Evolutionary conservation across 2,888 invertebrate species (phyloP), one percentile per base, ranked within the genome.

Genomic region (Rhagium mordax): DNA sequence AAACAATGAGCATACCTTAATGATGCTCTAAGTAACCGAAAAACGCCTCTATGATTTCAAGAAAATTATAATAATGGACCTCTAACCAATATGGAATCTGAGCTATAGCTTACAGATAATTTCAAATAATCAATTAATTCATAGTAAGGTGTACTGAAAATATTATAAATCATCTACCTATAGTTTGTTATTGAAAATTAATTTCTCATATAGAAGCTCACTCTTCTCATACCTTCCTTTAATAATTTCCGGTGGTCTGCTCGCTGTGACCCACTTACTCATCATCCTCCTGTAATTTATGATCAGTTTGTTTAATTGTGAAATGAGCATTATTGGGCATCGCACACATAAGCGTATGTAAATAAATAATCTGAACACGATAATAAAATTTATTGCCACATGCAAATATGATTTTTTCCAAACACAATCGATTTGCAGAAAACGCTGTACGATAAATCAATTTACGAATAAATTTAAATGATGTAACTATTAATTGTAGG

Each of bases 401-500:
- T 66, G 66, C 66, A 55, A 55, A 66, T 55, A 13, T 10, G 21
- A 41, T 29, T 51, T 33, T 51, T 53, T 55, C 53, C 3, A 66
- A 66, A 66, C 41, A 66, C 66, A 66, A 66, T 66, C 41, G 21
- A 55, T 66, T 55, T 55, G 66, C 55, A 66, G 66, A 66, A 49
- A 55, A 55, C 16, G 20, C 27, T 41, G 13, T 0, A 33, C 21
- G 4, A 49, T 66, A 66, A 66, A 66, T 66, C 55, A 66, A 66
- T 47, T 15, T n/a, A 20, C 18, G 66, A 66, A 66, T 66, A 66
- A 65, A 66, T 41, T 66, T 66, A 21, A 55, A 55, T 21, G 13
- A 15, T 41, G 66, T 55, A 41, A 33, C 15, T 66, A 53, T 65
- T 51, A 51, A 51, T 53, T 51, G 53, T 51, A 20, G 0, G 8